phyloP scores from a whole-genome alignment of 2,888 invertebrate genomes.

The Andrena flavipes region DNA sequence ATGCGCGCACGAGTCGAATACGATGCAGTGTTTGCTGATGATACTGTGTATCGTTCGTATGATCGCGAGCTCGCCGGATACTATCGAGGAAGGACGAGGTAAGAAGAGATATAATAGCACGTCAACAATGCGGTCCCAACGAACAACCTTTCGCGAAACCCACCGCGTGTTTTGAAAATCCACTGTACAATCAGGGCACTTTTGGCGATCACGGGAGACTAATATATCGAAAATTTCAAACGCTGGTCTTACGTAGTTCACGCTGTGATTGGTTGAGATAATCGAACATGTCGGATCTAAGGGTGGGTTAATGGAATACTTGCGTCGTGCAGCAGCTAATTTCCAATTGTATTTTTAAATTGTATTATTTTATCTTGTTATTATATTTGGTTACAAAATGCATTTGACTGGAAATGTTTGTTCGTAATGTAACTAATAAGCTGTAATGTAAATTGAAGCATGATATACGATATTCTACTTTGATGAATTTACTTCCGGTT shows the following conservation, averaged over 20 bases:
- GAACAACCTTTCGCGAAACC: background rate
- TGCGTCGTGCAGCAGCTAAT: no score
- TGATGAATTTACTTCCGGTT: no score
- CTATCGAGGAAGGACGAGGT: slow-evolving; percentile 51
- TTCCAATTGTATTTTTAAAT: no score
- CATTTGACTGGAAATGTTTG: no score
- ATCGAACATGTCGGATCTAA: background rate
- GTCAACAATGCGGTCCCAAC: background rate
- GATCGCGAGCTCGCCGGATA: slow-evolving; percentile 39
- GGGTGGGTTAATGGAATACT: background rate
- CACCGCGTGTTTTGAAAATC: background rate
- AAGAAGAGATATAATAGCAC: slow-evolving; percentile 24
- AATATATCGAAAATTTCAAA: background rate
- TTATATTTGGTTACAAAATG: no score
- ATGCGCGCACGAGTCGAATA: slow-evolving; percentile 48
- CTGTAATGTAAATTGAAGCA: no score
- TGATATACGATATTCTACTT: no score
- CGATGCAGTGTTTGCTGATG: slow-evolving; percentile 57
- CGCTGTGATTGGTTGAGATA: background rate
- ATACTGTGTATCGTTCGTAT: slow-evolving; percentile 49
- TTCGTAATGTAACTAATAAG: no score
- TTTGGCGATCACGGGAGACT: background rate
- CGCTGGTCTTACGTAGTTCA: background rate
- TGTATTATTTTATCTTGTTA: no score
- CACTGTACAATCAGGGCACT: background rate